Evolutionary conservation across 1,140 invertebrate genomes (phyloP).

Genomic region (Cydia fagiglandana): DNA sequence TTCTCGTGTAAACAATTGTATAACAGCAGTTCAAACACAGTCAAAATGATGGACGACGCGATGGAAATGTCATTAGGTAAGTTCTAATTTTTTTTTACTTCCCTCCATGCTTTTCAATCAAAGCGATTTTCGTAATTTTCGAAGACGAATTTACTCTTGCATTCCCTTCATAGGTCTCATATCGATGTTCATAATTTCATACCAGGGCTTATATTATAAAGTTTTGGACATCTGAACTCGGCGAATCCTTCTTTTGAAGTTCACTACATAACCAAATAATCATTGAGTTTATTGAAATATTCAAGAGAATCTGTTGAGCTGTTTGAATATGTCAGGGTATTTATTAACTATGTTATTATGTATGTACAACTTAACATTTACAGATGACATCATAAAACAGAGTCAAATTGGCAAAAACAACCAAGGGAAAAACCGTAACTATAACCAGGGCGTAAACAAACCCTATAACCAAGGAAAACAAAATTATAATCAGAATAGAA

Average conservation of each 20-base stretch:
- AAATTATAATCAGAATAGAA: neutral
- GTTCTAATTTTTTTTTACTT: neutral
- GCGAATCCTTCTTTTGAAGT: neutral
- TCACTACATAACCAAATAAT: neutral
- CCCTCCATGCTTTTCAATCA: neutral
- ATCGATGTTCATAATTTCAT: too few species aligned
- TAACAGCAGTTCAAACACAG: neutral
- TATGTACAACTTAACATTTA: neutral
- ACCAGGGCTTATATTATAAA: too few species aligned
- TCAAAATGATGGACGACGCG: slow-evolving; percentile 7
- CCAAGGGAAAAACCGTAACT: neutral
- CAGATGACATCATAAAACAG: slow-evolving; percentile 26
- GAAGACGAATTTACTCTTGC: neutral
- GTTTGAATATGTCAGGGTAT: neutral
- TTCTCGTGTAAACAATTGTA: neutral
- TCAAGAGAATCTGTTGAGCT: neutral
- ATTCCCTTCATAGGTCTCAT: too few species aligned
- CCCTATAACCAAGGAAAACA: neutral
- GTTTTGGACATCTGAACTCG: too few species aligned
- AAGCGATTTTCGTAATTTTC: neutral
- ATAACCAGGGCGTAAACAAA: neutral
- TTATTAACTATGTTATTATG: too few species aligned
- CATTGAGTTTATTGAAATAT: neutral
- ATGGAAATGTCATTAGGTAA: slow-evolving; percentile 10
- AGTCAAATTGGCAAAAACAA: slow-evolving; percentile 4